phyloP scores from a whole-genome alignment of 2,888 invertebrate genomes.

The Drosophila merina region DNA sequence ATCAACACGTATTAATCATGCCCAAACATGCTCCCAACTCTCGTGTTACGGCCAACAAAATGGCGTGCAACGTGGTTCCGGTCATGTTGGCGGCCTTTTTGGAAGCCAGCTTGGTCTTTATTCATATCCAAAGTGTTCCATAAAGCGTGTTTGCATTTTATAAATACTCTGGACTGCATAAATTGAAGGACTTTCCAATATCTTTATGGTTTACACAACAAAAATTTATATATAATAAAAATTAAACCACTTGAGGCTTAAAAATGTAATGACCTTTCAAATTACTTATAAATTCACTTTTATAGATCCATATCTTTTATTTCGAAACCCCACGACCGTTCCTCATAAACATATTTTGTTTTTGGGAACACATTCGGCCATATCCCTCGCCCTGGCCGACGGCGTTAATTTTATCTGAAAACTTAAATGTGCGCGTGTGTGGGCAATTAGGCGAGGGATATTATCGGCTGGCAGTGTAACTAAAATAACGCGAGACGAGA shows the following conservation, averaged over 20 bases:
- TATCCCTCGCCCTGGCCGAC: constrained; percentile 8
- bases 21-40: constrained; percentile 61
- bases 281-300: neutral
- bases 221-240: neutral
- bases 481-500: constrained; percentile 26
- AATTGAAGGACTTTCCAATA: neutral
- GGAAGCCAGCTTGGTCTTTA: constrained; percentile 1
- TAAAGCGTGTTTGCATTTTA: constrained; percentile 13
- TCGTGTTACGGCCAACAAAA: constrained; percentile 51
- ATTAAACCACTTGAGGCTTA: neutral
- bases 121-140: constrained; percentile 3
- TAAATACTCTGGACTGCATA: constrained; percentile 6
- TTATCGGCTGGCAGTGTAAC: constrained; percentile 26
- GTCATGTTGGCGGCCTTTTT: constrained; percentile 20
- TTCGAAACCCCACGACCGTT: neutral
- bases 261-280: constrained; percentile 4
- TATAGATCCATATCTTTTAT: constrained; percentile 3
- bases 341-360: constrained; percentile 10
- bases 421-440: constrained; percentile 43
- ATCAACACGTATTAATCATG: constrained; percentile 77
- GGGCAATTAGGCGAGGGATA: constrained; percentile 41
- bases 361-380: constrained; percentile 4
- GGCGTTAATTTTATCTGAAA: constrained; percentile 46
- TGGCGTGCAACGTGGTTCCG: constrained; percentile 43
- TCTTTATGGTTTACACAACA: neutral